Evolutionary conservation across 1,140 invertebrate species (phyloP).

Genomic region (Drosophila serrata): DNA sequence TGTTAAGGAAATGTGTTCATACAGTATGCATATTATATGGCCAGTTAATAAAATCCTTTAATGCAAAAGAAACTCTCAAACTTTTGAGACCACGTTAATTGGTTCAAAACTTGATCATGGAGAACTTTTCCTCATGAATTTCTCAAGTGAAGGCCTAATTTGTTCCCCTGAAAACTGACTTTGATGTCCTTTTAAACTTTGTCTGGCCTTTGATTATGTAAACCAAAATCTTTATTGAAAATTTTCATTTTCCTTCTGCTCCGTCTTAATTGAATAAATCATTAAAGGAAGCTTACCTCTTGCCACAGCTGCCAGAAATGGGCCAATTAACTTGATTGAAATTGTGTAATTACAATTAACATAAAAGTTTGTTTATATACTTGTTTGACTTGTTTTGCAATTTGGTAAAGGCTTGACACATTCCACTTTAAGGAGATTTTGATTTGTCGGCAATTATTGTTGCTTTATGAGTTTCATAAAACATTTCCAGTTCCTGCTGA

Average conservation of each 20-base stretch:
- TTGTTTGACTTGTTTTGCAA: slow-evolving; percentile 33
- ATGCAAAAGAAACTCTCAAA: slow-evolving; percentile 1
- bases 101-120: background rate
- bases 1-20: slow-evolving; percentile 1
- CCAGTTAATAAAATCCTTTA: slow-evolving; percentile 27
- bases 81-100: slow-evolving; percentile 28
- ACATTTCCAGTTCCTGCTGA: background rate
- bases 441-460: slow-evolving; percentile 9
- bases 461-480: background rate
- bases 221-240: slow-evolving; percentile 21
- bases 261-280: slow-evolving; percentile 33
- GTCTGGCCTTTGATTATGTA: slow-evolving; percentile 1
- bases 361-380: slow-evolving; percentile 50
- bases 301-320: slow-evolving; percentile 31
- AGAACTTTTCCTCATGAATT: slow-evolving; percentile 7
- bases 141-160: slow-evolving; percentile 9
- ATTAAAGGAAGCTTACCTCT: slow-evolving; percentile 11
- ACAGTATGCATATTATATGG: slow-evolving; percentile 9
- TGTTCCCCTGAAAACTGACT: slow-evolving; percentile 11
- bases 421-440: slow-evolving; percentile 4
- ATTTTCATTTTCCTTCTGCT: slow-evolving; percentile 17
- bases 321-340: slow-evolving; percentile 72
- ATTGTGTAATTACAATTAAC: slow-evolving; percentile 60
- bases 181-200: slow-evolving; percentile 33
- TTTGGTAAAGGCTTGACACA: slow-evolving; percentile 30